Base-by-base conservation (phyloP, 2,797 vertebrate genomes). In the Adelosebastes latens region DNA sequence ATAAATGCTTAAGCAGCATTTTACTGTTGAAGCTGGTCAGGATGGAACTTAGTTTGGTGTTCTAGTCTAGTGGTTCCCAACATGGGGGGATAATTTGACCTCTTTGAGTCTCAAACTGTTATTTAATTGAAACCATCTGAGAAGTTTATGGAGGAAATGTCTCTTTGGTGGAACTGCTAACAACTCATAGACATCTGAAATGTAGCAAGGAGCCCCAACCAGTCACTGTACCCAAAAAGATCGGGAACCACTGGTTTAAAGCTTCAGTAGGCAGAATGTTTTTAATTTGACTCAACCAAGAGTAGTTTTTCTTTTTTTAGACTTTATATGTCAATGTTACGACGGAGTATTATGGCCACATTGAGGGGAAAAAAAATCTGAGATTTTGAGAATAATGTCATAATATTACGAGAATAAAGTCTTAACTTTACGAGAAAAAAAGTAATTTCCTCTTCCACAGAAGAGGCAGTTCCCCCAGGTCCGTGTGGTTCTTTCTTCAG, bases 281-380 rank as follows among this genome's bases (percentile, higher is more conserved):
- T 52, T 52, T 46, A 46, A 46, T 46, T 46, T 46, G 42, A 46
- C 42, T 46, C 42, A 46, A 46, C 42, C 16, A 42, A 42, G 16
- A 36, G 34, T 36, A 36, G 0, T 36, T 36, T 32, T 36, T 36
- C 4, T 12, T 11, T 36, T 36, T 36, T 36, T 36, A 36, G 34
- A 36, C 9, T 36, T 36, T 36, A 36, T 9, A 31, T 29, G 5
- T 29, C 2, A 39, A 42, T 46, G 16, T 46, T 39, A 39, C 36
- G 36, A 39, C 0, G 12, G 36, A 39, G 36, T 39, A 39, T 39
- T 0, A 14, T 12, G 0, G 36, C 36, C 36, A 39, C 12, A 0
- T 39, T 39, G 36, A 39, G 0, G 2, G 36, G 1, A 0, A 0
- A 13, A 36, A 36, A 39, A 39, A 39, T 39, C 12, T 0, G 36